Base-by-base conservation (phyloP, 2,888 invertebrate genomes). In the Eristalis intricaria region DNA sequence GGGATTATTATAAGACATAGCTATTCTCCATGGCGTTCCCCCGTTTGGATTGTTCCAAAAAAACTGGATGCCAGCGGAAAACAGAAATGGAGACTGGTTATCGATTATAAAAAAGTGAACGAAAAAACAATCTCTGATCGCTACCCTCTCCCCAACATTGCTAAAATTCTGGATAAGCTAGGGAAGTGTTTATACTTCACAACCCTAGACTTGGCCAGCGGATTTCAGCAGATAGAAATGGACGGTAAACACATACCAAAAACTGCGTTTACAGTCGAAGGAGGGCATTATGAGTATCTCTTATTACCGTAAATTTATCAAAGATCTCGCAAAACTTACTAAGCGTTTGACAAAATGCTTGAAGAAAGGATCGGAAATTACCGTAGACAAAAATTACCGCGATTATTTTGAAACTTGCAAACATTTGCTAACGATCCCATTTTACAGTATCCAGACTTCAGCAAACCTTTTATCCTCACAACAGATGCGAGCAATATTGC, bases 51-150 rank as follows among this genome's bases (percentile, higher is more conserved):
- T n/a, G n/a, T n/a, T n/a, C n/a, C n/a, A n/a, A n/a, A n/a, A n/a
- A n/a, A n/a, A n/a, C n/a, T n/a, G n/a, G n/a, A n/a, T n/a, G n/a
- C n/a, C n/a, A n/a, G n/a, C n/a, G n/a, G n/a, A n/a, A n/a, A n/a
- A n/a, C n/a, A n/a, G n/a, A n/a, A n/a, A n/a, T n/a, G n/a, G n/a
- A n/a, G 58, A 32, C 43, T 58, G 4, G 70, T 70, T 32, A 60
- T 70, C 50, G 70, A 70, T 19, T 70, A 60, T 23, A 58, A 60
- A n/a, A 70, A 70, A 58, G 32, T 70, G 8, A 70, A 70, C 19
- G 70, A 70, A n/a, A 58, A 70, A 35, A 70, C 70, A 43, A n/a
- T 43, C 43, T 22, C 26, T 13, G 50, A 43, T 43, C 15, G 43
- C 13, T 43, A 43, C 15, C 0, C n/a, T 11, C 61, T 26, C 19